phyloP scores from a whole-genome alignment of 2,797 vertebrate genomes.

The Myoxocephalus aenaeus region DNA sequence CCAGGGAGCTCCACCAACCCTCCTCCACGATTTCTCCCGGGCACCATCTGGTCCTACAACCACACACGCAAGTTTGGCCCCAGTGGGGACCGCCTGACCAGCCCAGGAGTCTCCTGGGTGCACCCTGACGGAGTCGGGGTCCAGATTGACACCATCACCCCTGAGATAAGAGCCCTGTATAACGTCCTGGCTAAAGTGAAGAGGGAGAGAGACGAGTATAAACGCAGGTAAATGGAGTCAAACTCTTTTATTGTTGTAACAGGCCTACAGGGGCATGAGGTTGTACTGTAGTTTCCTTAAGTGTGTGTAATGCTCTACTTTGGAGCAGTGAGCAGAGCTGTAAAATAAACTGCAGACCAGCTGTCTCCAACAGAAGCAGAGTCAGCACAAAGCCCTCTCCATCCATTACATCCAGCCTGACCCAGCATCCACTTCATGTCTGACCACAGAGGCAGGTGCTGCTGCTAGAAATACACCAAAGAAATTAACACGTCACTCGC shows the following conservation, averaged over 20 bases:
- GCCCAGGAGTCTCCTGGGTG: constrained; percentile 93
- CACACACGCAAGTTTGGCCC: constrained; percentile 88
- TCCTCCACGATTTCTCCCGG: constrained; percentile 89
- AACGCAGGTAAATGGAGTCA: constrained; percentile 89
- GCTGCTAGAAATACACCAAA: constrained; percentile 60
- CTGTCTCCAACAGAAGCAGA: constrained; percentile 60
- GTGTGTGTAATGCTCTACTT: constrained; percentile 33
- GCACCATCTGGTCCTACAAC: constrained; percentile 96
- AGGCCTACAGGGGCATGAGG: background rate
- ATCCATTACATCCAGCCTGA: constrained; percentile 56
- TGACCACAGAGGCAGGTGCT: constrained; percentile 69
- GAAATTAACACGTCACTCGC: constrained; percentile 30
- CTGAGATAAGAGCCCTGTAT: constrained; percentile 96
- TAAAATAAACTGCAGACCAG: constrained; percentile 66
- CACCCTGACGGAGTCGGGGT: constrained; percentile 97
- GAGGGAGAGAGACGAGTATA: constrained; percentile 96
- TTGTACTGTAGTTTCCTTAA: constrained; percentile 11
- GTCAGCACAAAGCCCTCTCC: constrained; percentile 65
- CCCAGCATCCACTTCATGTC: constrained; percentile 46
- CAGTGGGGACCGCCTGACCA: constrained; percentile 88
- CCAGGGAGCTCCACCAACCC: constrained; percentile 69
- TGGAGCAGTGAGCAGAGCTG: constrained; percentile 34
- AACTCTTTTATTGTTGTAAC: constrained; percentile 24
- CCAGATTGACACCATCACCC: constrained; percentile 97
- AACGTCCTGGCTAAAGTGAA: constrained; percentile 98